Evolutionary conservation across 2,888 invertebrate species (phyloP), one percentile per base, ranked within the genome.

Genomic region (Clostera curtula): DNA sequence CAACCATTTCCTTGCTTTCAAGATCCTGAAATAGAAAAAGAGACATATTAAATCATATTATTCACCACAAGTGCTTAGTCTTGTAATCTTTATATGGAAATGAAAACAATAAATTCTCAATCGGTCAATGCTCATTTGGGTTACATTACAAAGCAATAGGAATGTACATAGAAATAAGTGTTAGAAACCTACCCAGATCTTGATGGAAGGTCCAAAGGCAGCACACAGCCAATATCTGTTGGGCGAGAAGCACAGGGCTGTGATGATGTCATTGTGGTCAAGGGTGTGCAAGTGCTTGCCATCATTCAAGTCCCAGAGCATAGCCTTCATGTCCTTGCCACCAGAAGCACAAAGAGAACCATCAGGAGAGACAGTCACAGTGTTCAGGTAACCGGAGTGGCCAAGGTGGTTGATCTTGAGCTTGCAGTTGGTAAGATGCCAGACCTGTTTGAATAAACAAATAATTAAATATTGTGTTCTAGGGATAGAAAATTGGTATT

Each of bases 201-300:
- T 98, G 74, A 99, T 98, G 54, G 93, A 93, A 42, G 97, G 95
- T 56, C 98, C 98, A 61, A 95, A 98, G 11, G 99, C 99, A 64
- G 98, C 99, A 77, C 99, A 99, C 44, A 99, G 89, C 99, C 99
- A 99, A 70, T 99, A 99, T 67, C 98, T 91, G 87, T 99, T 99
- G 40, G 99, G 99, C 42, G 97, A 97, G 92, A 99, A 99, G 89
- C 97, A 96, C 56, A 99, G 86, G 3, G 98, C 95, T 56, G 97
- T 98, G 84, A 99, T 98, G 74, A 95, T 95, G 70, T 98, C 98
- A 79, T 97, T 97, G 79, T 98, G 98, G 70, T 98, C 97, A 61
- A 99, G 86, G 7, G 98, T 98, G 87, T 99, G 98, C 67, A 99
- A 87, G 79, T 98, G 98, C 84, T 99, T 98, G 85, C 97, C 98